These are phyloP conservation scores for Siniperca scherzeri DNA, from an alignment of 2,797 vertebrate genomes.

Conservation along the genomic window DNA sequence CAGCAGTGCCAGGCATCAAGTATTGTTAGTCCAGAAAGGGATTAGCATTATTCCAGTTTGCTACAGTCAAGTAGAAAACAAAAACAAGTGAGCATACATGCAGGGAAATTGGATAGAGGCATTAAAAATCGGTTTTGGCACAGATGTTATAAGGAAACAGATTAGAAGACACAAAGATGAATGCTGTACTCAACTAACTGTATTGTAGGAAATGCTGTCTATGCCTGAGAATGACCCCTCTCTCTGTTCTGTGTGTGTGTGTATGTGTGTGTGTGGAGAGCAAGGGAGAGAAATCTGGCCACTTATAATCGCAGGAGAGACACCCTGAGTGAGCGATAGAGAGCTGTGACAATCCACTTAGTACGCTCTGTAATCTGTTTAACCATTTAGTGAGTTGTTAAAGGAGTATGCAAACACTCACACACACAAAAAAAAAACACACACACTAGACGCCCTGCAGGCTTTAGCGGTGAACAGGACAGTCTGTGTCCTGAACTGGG, in stretches of 20 bases:
- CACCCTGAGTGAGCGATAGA: conserved; percentile 91
- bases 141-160: neutral
- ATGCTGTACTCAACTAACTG: neutral
- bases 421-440: conserved; percentile 44
- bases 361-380: conserved; percentile 99
- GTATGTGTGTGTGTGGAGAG: conserved; percentile 37
- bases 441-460: conserved; percentile 50
- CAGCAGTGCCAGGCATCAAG: neutral
- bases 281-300: conserved; percentile 79
- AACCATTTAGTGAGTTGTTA: conserved; percentile 94
- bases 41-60: neutral
- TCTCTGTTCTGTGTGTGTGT: conserved; percentile 20
- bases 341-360: conserved; percentile 99
- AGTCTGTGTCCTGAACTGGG: conserved; percentile 55
- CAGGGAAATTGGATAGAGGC: neutral
- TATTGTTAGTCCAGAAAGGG: neutral
- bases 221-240: conserved; percentile 21
- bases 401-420: conserved; percentile 83
- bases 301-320: conserved; percentile 93
- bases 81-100: neutral
- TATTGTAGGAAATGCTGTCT: too few species aligned
- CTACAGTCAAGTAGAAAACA: neutral
- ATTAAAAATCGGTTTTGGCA: neutral
- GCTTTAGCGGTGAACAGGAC: conserved; percentile 59
- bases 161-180: neutral